Evolutionary conservation across 1,140 invertebrate genomes (phyloP).

Genomic region (Hydropsyche tenuis): DNA sequence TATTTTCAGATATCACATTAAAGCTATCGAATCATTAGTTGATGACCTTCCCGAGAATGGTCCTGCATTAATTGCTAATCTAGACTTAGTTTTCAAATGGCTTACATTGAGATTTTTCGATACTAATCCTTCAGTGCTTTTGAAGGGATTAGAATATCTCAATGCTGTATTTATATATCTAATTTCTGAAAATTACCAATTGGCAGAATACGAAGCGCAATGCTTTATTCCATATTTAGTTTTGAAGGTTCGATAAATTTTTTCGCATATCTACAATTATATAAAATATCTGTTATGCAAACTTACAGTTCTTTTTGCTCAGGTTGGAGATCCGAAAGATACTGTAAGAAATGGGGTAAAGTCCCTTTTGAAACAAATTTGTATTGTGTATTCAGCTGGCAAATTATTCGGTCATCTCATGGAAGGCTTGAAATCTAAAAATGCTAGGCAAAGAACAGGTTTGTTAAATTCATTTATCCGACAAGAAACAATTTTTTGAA

Average conservation of each 20-base stretch:
- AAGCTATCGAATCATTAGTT: constrained; percentile 89
- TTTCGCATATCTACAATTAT: background rate
- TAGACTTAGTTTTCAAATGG: constrained; percentile 97
- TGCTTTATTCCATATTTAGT: constrained; percentile 95
- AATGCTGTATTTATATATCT: constrained; percentile 81
- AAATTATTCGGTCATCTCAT: constrained; percentile 91
- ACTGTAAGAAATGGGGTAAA: constrained; percentile 88
- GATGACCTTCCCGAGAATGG: constrained; percentile 82
- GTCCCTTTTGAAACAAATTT: constrained; percentile 84
- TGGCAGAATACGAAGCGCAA: constrained; percentile 89
- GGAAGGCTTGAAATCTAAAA: constrained; percentile 96
- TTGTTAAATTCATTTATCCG: constrained; percentile 40
- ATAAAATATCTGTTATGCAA: too few relatives aligned
- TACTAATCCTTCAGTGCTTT: constrained; percentile 95
- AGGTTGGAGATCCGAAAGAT: constrained; percentile 97
- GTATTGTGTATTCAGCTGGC: constrained; percentile 84
- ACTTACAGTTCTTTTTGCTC: constrained; percentile 29
- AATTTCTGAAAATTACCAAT: constrained; percentile 80
- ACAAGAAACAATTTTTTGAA: constrained; percentile 32
- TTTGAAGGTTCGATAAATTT: constrained; percentile 72
- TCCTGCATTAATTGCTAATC: constrained; percentile 84
- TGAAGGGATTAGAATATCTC: constrained; percentile 94
- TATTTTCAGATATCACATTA: constrained; percentile 84
- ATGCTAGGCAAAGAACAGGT: constrained; percentile 92
- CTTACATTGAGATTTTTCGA: constrained; percentile 95